These are phyloP conservation scores for Scolopax rusticola DNA, from an alignment of 2,797 vertebrate species.

Conservation along the genomic window DNA sequence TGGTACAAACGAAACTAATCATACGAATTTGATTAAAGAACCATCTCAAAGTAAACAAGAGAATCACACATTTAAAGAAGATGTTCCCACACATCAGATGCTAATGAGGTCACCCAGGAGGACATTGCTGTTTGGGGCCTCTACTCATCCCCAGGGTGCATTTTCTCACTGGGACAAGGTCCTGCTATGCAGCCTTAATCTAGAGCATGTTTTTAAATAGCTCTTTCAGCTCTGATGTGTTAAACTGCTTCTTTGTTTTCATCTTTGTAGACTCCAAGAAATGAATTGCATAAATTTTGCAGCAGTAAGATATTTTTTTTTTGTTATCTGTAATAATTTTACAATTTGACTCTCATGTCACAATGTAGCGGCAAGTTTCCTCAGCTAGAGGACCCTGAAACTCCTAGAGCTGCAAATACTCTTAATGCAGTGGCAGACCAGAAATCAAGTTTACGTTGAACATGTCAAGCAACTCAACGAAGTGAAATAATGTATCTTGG, in stretches of 20 bases:
- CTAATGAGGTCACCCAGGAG: constrained; percentile 8
- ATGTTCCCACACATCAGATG: background rate
- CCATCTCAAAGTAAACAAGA: background rate
- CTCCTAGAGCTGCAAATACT: background rate
- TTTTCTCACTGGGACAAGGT: constrained; percentile 16
- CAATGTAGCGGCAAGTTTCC: background rate
- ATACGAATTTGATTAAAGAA: constrained; percentile 14
- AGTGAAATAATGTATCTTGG: background rate
- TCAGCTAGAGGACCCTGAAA: background rate
- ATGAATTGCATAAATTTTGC: background rate
- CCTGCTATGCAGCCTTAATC: background rate
- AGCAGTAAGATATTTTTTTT: background rate
- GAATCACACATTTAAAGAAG: background rate
- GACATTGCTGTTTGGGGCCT: background rate
- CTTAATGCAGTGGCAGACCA: background rate
- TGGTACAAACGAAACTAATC: constrained; percentile 32
- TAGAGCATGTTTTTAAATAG: constrained; percentile 27
- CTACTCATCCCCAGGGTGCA: background rate
- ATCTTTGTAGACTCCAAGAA: background rate
- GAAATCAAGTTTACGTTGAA: background rate
- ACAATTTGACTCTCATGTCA: background rate
- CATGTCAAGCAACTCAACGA: background rate
- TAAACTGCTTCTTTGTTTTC: constrained; percentile 25
- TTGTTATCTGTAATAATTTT: background rate
- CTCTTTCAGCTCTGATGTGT: background rate